Base-by-base conservation (phyloP, 2,797 vertebrate species). In the Aplochiton taeniatus region DNA sequence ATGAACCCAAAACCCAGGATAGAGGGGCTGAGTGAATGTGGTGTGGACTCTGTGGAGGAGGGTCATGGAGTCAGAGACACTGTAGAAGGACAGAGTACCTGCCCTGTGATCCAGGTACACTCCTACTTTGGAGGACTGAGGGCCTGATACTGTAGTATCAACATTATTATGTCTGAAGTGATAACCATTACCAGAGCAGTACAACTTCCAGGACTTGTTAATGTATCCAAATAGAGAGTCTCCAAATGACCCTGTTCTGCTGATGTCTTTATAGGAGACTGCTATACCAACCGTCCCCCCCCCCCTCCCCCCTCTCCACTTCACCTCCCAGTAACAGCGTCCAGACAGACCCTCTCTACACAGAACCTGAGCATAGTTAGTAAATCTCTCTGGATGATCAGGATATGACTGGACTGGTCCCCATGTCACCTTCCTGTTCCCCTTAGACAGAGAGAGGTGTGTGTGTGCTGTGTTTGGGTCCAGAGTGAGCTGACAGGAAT, bases 21-120 rank as follows among this genome's bases (percentile, higher is more conserved):
- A 92, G 91, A 43, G 85, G 83, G 0, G 93, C 91, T 81, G 93
- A 91, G 0, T 93, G 92, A 60, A 91, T 72, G 0, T 93, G 92
- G 13, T 65, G 65, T 12, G 92, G 77, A 1, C 82, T 17, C 13
- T 93, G 65, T 31, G 89, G 69, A 57, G 93, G 84, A 0, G 87
- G 0, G 90, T 93, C 65, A 92, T 91, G 0, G 91, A 93, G 17
- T 74, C 70, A 0, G 73, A n/a, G 0, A 89, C 86, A 0, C 9
- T 63, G 10, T 91, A 92, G 93, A 47, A 18, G 42, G 52, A 47
- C 46, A 20, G 20, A 59, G 20, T 4, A 62, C 13, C 41, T 61
- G 16, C 55, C n/a, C 8, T 18, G 43, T 13, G 9, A 17, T 59
- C 59, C 44, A 61, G 58, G 58, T 60, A 60, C 46, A 48, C 16